Base-by-base conservation (phyloP, 2,797 vertebrate species). In the Takifugu rubripes region DNA sequence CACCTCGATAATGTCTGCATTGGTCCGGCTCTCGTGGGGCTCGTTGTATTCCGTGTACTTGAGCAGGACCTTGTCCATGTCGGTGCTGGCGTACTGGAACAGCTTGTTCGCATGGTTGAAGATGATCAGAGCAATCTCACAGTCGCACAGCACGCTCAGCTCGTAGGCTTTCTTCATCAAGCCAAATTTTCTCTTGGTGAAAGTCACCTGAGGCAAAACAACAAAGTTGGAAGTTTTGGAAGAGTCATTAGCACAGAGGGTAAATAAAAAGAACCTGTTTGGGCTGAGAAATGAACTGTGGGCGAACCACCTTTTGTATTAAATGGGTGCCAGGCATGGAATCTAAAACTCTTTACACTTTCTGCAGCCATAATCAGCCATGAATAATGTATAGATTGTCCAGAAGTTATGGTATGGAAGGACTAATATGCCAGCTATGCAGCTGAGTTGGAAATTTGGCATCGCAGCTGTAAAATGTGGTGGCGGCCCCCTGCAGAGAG, bases 111-210 rank as follows among this genome's bases (percentile, higher is more conserved):
- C 95, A 68, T 95, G 94, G 92, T 97, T 97, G 91, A 97, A 97
- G 91, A 97, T 97, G 90, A 97, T 97, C 90, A 97, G 93, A 49
- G 95, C 95, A 60, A 97, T 97, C 89, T 97, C 95, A 74, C 95
- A 97, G 92, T 97, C 95, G 78, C 95, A 97, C 77, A 97, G 86
- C 63, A 97, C 95, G 74, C 95, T 97, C 83, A 97, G 90, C 82
- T 97, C 95, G 40, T 97, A 97, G 54, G 95, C 95, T 82, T 97
- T 97, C 92, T 97, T 97, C 95, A 97, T 97, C 87, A 97, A 82
- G 82, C 95, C 95, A 79, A 97, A 97, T 89, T 97, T 97, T 70
- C 95, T 89, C 86, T 97, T 97, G 27, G 95, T 97, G 83, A 97
- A 97, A 43, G 95, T 97, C 82, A 97, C 95, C 95, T 97, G 55